A percentile compares a stretch with the other conserved stretches of the same genome.
These are phyloP conservation scores for Isichthys henryi DNA, from an alignment of 2,113 vertebrate genomes.

Conservation along the genomic window DNA sequence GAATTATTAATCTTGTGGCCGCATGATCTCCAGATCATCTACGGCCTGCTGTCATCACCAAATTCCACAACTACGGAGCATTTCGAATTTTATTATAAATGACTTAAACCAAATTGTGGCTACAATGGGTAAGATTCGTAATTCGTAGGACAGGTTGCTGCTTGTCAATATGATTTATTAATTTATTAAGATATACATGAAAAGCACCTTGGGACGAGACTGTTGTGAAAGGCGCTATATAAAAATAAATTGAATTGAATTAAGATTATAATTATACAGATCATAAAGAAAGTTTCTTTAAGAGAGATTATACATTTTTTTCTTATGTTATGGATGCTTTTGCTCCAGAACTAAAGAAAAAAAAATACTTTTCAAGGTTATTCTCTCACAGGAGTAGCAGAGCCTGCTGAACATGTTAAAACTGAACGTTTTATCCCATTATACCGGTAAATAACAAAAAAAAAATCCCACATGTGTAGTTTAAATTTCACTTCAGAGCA, in stretches of 20 bases:
- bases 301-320: background rate
- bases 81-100: background rate
- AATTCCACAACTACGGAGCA: background rate
- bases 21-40: background rate
- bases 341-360: background rate
- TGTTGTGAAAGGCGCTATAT: too few relatives aligned
- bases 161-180: background rate
- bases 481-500: background rate
- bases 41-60: background rate
- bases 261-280: background rate
- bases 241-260: too few relatives aligned
- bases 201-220: too few relatives aligned
- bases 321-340: background rate
- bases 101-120: background rate
- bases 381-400: background rate
- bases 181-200: background rate
- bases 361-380: background rate
- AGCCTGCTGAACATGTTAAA: background rate
- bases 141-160: background rate
- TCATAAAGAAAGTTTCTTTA: background rate
- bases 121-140: background rate
- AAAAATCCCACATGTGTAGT: background rate
- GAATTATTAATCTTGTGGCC: background rate
- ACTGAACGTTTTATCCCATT: background rate
- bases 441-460: background rate